These are phyloP conservation scores for Lysiphlebus fabarum DNA, from an alignment of 1,140 invertebrate genomes.

Conservation along the genomic window DNA sequence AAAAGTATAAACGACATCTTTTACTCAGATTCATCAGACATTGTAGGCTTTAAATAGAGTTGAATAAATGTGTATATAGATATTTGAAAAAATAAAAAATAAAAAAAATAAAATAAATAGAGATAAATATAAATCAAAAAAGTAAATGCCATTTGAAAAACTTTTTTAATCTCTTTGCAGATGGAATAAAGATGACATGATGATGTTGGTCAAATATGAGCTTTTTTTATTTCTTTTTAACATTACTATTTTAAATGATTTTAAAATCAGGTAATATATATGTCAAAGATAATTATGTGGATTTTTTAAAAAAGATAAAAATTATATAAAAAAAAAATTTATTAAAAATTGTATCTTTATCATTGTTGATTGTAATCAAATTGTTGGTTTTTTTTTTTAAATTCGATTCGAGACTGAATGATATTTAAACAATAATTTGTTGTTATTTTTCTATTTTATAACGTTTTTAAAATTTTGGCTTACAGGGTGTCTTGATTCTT, in stretches of 20 bases:
- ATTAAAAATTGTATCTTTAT: slow-evolving; percentile 2
- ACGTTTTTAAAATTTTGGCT: too few relatives aligned
- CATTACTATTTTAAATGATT: slow-evolving; percentile 22
- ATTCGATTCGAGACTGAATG: too few relatives aligned
- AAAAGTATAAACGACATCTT: slow-evolving; percentile 2
- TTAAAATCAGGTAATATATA: slow-evolving; percentile 27
- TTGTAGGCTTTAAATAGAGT: slow-evolving; percentile 16
- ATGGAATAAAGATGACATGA: slow-evolving; percentile 49
- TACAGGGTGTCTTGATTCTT: too few relatives aligned
- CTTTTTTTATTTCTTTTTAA: slow-evolving; percentile 39
- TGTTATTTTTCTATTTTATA: too few relatives aligned
- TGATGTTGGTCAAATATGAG: slow-evolving; percentile 37
- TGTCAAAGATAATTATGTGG: slow-evolving; percentile 37
- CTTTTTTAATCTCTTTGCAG: slow-evolving; percentile 37
- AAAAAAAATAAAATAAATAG: background rate
- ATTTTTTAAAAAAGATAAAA: slow-evolving; percentile 43
- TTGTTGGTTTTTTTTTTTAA: too few relatives aligned
- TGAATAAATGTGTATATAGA: background rate
- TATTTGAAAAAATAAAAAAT: background rate
- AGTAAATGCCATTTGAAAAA: too few relatives aligned
- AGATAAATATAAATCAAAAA: too few relatives aligned
- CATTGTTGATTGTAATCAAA: too few relatives aligned
- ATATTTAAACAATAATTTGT: too few relatives aligned
- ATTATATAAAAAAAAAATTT: slow-evolving; percentile 30
- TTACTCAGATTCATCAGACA: slow-evolving; percentile 6